Evolutionary conservation across 1,140 invertebrate genomes (phyloP).

Genomic region (Berghia stephanieae): DNA sequence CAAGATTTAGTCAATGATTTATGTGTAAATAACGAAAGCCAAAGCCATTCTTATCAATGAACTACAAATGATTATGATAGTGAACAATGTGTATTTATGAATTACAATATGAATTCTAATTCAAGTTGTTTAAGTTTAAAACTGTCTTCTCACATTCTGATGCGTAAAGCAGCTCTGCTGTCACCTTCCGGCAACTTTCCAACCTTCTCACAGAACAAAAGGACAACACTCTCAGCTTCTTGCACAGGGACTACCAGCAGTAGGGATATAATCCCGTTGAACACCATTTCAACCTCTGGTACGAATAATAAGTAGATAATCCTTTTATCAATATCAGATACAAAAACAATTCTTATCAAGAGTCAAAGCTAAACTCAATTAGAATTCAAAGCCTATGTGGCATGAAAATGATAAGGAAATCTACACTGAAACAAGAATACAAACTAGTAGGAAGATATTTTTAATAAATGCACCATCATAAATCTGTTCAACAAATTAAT

Average conservation of each 20-base stretch:
- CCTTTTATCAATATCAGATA: background rate
- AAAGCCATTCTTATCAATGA: no score
- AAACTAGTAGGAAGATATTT: slow-evolving; percentile 65
- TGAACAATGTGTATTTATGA: no score
- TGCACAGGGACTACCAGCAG: slow-evolving; percentile 87
- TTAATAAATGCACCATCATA: no score
- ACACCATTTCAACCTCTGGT: slow-evolving; percentile 71
- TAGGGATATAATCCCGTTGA: slow-evolving; percentile 85
- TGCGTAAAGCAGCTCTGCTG: slow-evolving; percentile 81
- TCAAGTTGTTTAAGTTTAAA: no score
- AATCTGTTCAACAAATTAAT: no score
- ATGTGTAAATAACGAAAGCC: no score
- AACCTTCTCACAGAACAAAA: slow-evolving; percentile 92
- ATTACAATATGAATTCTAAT: no score
- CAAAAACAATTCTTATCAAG: background rate
- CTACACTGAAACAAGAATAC: background rate
- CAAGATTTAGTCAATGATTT: no score
- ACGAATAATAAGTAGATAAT: slow-evolving; percentile 31
- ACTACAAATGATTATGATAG: no score
- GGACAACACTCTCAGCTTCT: slow-evolving; percentile 87
- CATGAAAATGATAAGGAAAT: background rate
- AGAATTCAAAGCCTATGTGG: no score
- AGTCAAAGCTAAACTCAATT: no score
- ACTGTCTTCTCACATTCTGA: slow-evolving; percentile 80
- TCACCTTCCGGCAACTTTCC: slow-evolving; percentile 86